Evolutionary conservation across 2,797 vertebrate species (phyloP).

Genomic region (Chanos chanos): DNA sequence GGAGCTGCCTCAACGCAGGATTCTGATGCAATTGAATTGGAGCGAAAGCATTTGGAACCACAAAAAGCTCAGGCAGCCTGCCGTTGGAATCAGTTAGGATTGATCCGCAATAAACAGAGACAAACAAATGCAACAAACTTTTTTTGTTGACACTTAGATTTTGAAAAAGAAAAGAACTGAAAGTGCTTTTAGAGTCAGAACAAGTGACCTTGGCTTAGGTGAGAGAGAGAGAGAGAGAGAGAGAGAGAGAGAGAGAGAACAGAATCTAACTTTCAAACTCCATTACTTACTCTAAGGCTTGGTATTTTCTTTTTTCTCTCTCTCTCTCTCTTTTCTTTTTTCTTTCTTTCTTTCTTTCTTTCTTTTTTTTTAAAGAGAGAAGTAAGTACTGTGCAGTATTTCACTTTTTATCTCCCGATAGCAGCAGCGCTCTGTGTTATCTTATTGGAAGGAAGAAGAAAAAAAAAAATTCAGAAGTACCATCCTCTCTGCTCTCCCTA

Average conservation of each 20-base stretch:
- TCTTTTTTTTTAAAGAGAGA: constrained; percentile 54
- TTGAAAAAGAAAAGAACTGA: constrained; percentile 38
- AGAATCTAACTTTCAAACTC: constrained; percentile 69
- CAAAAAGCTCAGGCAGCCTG: constrained; percentile 48
- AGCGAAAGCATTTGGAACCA: constrained; percentile 51
- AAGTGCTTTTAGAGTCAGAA: constrained; percentile 50
- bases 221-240: no score
- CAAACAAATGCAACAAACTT: constrained; percentile 48
- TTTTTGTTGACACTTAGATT: constrained; percentile 48
- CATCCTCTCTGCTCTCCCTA: constrained; percentile 64
- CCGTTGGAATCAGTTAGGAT: constrained; percentile 53
- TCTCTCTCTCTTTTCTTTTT: constrained; percentile 30
- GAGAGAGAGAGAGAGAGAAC: no score
- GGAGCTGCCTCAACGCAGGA: constrained; percentile 45
- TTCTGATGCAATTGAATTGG: constrained; percentile 52
- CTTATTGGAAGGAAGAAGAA: constrained; percentile 53
- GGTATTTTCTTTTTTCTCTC: neutral
- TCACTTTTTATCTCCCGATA: constrained; percentile 78
- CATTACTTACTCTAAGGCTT: constrained; percentile 51
- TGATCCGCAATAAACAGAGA: constrained; percentile 55
- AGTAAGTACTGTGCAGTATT: constrained; percentile 67
- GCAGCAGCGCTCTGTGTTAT: constrained; percentile 75
- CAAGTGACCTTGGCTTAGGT: constrained; percentile 68
- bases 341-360: constrained; percentile 48
- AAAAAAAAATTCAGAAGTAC: constrained; percentile 60